phyloP scores from a whole-genome alignment of 1,140 invertebrate species.

The Tetragnatha versicolor region DNA sequence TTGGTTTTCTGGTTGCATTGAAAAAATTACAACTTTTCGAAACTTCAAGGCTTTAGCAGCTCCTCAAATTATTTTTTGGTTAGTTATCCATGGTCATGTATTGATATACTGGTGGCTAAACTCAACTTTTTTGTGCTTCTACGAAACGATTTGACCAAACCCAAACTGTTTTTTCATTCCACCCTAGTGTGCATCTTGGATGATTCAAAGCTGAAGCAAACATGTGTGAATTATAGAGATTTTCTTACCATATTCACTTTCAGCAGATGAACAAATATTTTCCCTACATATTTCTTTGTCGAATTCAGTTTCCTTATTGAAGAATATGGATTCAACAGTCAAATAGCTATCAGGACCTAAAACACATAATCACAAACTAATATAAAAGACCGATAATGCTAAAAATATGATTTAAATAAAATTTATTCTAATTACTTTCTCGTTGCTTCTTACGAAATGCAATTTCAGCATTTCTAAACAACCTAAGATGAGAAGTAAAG shows the following conservation, averaged over 20 bases:
- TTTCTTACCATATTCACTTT: constrained; percentile 41
- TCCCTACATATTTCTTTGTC: constrained; percentile 74
- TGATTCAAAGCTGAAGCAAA: too few species aligned
- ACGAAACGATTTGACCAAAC: too few species aligned
- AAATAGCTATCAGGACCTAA: constrained; percentile 49
- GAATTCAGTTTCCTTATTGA: constrained; percentile 85
- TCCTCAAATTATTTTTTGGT: too few species aligned
- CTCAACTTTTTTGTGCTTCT: too few species aligned
- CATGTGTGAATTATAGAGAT: too few species aligned
- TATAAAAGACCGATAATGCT: background rate
- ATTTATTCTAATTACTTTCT: constrained; percentile 59
- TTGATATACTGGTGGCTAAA: too few species aligned
- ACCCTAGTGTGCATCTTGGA: too few species aligned
- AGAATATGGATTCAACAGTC: constrained; percentile 79
- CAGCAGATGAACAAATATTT: constrained; percentile 60
- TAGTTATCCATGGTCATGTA: too few species aligned
- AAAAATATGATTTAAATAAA: background rate
- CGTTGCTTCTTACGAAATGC: constrained; percentile 69
- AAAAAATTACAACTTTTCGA: too few species aligned
- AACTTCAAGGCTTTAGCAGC: too few species aligned
- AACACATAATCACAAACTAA: background rate
- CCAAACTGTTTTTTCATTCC: too few species aligned
- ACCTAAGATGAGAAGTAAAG: constrained; percentile 82
- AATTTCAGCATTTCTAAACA: constrained; percentile 77
- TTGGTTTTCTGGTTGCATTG: too few species aligned